Percentiles rank a stretch among this genome's conserved stretches.
These are phyloP conservation scores for Drosophila melanosoma DNA, from an alignment of 2,888 invertebrate species.

Conservation along the genomic window DNA sequence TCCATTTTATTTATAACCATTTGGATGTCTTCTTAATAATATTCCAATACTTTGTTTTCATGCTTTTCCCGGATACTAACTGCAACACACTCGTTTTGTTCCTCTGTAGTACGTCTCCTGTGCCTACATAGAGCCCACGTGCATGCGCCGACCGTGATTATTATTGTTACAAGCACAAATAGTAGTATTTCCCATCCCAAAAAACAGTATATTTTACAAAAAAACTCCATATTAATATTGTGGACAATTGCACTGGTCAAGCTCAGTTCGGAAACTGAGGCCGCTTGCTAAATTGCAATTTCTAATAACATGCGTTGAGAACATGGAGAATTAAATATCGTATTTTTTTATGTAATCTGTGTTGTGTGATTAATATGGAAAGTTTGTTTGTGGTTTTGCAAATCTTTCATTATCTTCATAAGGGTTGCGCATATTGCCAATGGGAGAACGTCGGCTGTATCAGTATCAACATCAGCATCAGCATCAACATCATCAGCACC, in stretches of 20 bases:
- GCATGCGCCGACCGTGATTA: constrained; percentile 11
- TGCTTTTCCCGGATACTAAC: constrained; percentile 10
- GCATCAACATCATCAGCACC: constrained; percentile 1
- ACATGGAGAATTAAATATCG: constrained; percentile 3
- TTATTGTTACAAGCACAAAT: not conserved
- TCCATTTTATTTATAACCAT: not conserved
- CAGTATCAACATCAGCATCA: constrained; percentile 5
- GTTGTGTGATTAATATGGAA: constrained; percentile 34
- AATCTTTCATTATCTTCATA: constrained; percentile 56
- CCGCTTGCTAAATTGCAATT: constrained; percentile 14
- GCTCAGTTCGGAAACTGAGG: constrained; percentile 17
- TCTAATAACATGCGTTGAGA: not conserved
- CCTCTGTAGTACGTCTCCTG: constrained; percentile 20
- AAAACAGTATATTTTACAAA: too few relatives aligned
- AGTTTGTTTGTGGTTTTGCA: constrained; percentile 30
- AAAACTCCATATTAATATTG: constrained; percentile 19
- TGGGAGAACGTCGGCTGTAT: constrained; percentile 17
- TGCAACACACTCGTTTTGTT: too few relatives aligned
- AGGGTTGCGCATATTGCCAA: constrained; percentile 27
- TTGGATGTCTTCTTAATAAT: constrained; percentile 13
- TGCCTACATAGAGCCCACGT: constrained; percentile 31
- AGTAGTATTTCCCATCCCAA: not conserved
- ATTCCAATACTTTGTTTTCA: constrained; percentile 5
- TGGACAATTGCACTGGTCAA: constrained; percentile 18
- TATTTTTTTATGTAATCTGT: not conserved